Percentiles rank a stretch among this genome's conserved stretches.
phyloP scores from a whole-genome alignment of 2,113 vertebrate species.

The Sylvia atricapilla region DNA sequence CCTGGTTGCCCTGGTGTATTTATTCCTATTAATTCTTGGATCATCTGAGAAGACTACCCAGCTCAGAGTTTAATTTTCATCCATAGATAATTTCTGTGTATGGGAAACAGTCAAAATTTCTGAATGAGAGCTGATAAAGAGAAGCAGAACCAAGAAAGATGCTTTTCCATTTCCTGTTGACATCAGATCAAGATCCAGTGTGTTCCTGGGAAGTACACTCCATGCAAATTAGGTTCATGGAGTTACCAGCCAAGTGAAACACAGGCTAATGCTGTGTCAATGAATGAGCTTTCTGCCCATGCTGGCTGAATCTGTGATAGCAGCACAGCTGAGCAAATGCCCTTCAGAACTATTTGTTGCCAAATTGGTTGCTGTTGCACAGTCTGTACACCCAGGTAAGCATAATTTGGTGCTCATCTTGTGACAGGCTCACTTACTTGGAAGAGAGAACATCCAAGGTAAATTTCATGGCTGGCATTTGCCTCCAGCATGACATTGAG shows the following conservation, averaged over 20 bases:
- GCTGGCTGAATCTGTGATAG: neutral
- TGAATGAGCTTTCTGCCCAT: neutral
- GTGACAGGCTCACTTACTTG: neutral
- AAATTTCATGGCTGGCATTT: neutral
- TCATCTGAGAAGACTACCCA: neutral
- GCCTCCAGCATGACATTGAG: neutral
- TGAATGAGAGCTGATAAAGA: neutral
- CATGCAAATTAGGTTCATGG: neutral
- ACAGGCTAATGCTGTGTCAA: neutral
- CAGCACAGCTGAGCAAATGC: neutral
- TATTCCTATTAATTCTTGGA: neutral
- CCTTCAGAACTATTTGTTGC: neutral
- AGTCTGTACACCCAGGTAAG: neutral
- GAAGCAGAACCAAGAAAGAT: neutral
- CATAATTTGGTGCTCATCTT: neutral
- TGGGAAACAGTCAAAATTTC: neutral
- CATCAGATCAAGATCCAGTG: neutral
- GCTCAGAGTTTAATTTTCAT: neutral
- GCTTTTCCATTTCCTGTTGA: neutral
- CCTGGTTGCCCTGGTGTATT: neutral
- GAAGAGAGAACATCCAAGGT: neutral
- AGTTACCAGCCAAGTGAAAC: neutral
- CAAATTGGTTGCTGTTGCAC: neutral
- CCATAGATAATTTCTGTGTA: neutral
- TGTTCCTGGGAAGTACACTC: neutral